Evolutionary conservation across 1,140 invertebrate genomes (phyloP), one percentile per base, ranked within the genome.

Genomic region (Drosophila orosa): DNA sequence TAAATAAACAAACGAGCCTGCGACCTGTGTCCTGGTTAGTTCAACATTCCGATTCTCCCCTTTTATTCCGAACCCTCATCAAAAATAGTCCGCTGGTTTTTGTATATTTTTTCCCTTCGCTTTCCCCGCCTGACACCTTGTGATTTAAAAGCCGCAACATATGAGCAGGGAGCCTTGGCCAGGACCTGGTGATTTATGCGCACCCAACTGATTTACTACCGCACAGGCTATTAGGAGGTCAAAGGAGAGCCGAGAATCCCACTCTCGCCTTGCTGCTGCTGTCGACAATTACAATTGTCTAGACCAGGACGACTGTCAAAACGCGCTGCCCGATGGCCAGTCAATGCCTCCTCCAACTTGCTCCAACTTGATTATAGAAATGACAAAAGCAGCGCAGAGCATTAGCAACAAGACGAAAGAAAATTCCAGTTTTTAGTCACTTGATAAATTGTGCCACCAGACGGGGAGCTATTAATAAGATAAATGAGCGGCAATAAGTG

Each of bases 401-500:
- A 40, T 29, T 62, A 54, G 60, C 60, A 54, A 45, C 40, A 44
- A 66, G 42, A 40, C 15, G 35, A 13, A 40, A 69, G 52, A 58
- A 47, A 58, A 22, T 65, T 65, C 33, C 40, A 45, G 69, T 78
- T 78, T 71, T 68, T 62, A 66, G 75, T 59, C 63, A 58, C 67
- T 83, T 86, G 84, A 86, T 86, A 86, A 86, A 86, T 87, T 63
- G 68, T 59, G 56, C 55, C 17, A 45, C 10, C 55, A 50, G 54
- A 24, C 56, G 68, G 42, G 17, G 42, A 56, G 75, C 82, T 87
- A 86, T 86, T 86, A 86, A 86, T 83, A 86, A 86, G 82, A 86
- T 86, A 86, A 86, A 86, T 79, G 82, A 79, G 83, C 82, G 83
- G 60, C 83, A 87, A 83, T 86, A 87, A 87, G 75, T 86, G 75